phyloP scores from a whole-genome alignment of 2,797 vertebrate genomes.

The Euthynnus affinis region DNA sequence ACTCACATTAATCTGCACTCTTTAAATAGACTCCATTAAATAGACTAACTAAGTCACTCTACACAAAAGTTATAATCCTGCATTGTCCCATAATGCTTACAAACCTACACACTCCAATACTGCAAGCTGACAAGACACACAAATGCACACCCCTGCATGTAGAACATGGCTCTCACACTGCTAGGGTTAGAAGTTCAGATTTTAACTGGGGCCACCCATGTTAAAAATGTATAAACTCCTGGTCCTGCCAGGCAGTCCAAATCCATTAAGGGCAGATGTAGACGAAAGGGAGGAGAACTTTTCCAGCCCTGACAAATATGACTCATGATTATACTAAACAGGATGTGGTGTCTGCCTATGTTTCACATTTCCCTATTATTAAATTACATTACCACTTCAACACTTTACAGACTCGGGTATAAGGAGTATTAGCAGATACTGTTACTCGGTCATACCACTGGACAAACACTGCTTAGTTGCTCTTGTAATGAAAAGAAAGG shows the following conservation, averaged over 20 bases:
- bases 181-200: constrained; percentile 64
- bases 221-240: constrained; percentile 48
- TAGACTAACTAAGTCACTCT: background rate
- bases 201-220: constrained; percentile 68
- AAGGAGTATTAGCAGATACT: constrained; percentile 38
- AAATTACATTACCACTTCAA: constrained; percentile 25
- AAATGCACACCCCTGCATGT: constrained; percentile 16
- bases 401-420: background rate
- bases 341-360: constrained; percentile 39
- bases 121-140: constrained; percentile 18
- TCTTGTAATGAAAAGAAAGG: constrained; percentile 44
- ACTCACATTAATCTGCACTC: background rate
- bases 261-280: constrained; percentile 66
- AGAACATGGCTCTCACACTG: constrained; percentile 44
- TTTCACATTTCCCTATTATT: constrained; percentile 26
- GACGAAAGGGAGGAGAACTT: constrained; percentile 33
- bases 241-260: constrained; percentile 35
- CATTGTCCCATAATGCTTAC: background rate
- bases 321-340: constrained; percentile 50
- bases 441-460: background rate
- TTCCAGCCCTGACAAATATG: constrained; percentile 48
- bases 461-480: constrained; percentile 19
- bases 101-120: background rate
- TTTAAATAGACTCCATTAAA: background rate
- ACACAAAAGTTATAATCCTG: background rate